Percentiles rank a stretch among this genome's conserved stretches.
Evolutionary conservation across 2,113 vertebrate genomes (phyloP).

Genomic region (Solenodon paradoxus): DNA sequence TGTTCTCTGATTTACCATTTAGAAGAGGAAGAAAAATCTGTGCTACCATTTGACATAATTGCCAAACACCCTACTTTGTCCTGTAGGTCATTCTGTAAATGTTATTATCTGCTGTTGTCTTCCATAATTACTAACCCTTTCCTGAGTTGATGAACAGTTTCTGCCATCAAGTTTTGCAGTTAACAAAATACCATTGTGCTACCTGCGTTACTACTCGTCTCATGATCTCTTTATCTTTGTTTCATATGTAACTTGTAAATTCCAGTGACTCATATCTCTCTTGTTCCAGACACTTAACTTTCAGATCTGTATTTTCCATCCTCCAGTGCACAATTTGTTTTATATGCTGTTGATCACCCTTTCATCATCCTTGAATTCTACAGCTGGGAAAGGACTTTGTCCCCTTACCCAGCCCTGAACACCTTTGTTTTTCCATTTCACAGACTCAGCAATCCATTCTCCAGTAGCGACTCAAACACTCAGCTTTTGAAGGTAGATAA

Average conservation of each 20-base stretch:
- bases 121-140: background rate
- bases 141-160: slow-evolving; percentile 34
- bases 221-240: slow-evolving; percentile 59
- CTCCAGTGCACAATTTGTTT: slow-evolving; percentile 65
- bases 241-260: slow-evolving; percentile 65
- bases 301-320: slow-evolving; percentile 64
- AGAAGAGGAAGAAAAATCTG: slow-evolving; percentile 19
- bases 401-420: slow-evolving; percentile 36
- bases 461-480: slow-evolving; percentile 29
- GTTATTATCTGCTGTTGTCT: slow-evolving; percentile 34
- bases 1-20: slow-evolving; percentile 55
- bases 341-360: slow-evolving; percentile 49
- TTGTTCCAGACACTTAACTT: slow-evolving; percentile 73
- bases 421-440: slow-evolving; percentile 63
- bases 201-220: background rate
- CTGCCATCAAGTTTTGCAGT: slow-evolving; percentile 17
- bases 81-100: slow-evolving; percentile 14
- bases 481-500: slow-evolving; percentile 75
- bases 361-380: slow-evolving; percentile 65
- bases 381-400: slow-evolving; percentile 63
- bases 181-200: slow-evolving; percentile 26
- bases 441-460: slow-evolving; percentile 49
- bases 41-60: slow-evolving; percentile 56
- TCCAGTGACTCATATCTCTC: slow-evolving; percentile 71
- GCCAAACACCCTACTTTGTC: slow-evolving; percentile 33